These are phyloP conservation scores for Peromyscus californicus DNA, from an alignment of 2,113 vertebrate genomes.

Conservation along the genomic window DNA sequence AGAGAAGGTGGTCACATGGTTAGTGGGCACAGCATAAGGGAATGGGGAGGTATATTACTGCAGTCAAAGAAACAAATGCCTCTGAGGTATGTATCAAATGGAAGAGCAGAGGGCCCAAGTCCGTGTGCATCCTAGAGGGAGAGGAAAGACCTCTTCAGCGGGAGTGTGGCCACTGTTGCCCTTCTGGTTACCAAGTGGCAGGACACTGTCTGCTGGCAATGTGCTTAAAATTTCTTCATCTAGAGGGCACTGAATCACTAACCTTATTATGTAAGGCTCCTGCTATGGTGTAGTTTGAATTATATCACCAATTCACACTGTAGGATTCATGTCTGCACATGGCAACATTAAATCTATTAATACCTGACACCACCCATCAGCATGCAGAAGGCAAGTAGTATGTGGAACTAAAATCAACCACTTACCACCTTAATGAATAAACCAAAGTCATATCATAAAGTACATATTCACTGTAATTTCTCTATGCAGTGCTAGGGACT, in stretches of 20 bases:
- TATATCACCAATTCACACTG: slow-evolving; percentile 43
- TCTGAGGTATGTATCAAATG: slow-evolving; percentile 4
- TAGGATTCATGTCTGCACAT: neutral
- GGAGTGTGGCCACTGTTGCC: neutral
- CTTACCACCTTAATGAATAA: neutral
- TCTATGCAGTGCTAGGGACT: neutral
- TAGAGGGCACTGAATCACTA: neutral
- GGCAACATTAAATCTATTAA: slow-evolving; percentile 38
- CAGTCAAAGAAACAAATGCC: neutral
- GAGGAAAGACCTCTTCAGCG: neutral
- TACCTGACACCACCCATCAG: slow-evolving; percentile 4
- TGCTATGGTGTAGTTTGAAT: slow-evolving; percentile 39
- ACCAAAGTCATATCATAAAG: slow-evolving; percentile 49
- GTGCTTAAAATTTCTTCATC: neutral
- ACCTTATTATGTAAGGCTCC: slow-evolving; percentile 13
- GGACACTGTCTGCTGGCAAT: neutral
- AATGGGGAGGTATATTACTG: neutral
- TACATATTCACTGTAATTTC: neutral
- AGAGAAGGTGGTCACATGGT: neutral
- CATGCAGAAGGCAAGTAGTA: neutral
- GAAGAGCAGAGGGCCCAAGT: neutral
- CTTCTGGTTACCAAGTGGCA: neutral
- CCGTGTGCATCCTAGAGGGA: neutral
- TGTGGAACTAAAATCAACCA: slow-evolving; percentile 20
- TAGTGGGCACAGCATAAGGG: neutral